Percentiles rank a stretch among this genome's conserved stretches.
These are phyloP conservation scores for Pterocles gutturalis DNA, from an alignment of 2,113 vertebrate species.

Conservation along the genomic window DNA sequence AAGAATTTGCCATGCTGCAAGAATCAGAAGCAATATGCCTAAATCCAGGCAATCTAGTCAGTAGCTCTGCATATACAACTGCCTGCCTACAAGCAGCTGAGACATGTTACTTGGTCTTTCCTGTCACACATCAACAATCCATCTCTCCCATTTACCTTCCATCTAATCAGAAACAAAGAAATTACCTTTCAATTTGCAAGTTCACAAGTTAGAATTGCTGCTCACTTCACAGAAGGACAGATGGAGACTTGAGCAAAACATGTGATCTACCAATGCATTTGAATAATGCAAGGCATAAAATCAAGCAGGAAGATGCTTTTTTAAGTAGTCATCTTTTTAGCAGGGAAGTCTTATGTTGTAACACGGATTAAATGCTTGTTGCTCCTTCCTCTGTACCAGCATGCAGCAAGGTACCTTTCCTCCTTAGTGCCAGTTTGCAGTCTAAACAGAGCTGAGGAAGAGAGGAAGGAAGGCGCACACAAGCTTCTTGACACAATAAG, in stretches of 20 bases:
- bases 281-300: background rate
- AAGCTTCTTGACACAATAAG: background rate
- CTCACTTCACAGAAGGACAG: background rate
- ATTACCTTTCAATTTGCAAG: background rate
- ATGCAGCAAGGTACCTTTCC: background rate
- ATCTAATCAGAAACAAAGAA: slow-evolving; percentile 11
- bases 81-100: background rate
- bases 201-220: slow-evolving; percentile 6
- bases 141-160: background rate
- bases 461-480: background rate
- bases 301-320: background rate
- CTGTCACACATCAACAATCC: background rate
- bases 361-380: background rate
- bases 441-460: background rate
- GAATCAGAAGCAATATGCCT: background rate
- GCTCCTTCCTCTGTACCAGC: background rate
- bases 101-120: background rate
- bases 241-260: background rate
- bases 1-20: background rate
- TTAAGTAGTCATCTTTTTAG: background rate
- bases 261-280: background rate
- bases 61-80: background rate
- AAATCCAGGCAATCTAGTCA: background rate
- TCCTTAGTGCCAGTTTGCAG: background rate
- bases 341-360: background rate